Percentiles rank a stretch among this genome's conserved stretches.
phyloP scores from a whole-genome alignment of 2,797 vertebrate genomes.

The Phrynocephalus forsythii region DNA sequence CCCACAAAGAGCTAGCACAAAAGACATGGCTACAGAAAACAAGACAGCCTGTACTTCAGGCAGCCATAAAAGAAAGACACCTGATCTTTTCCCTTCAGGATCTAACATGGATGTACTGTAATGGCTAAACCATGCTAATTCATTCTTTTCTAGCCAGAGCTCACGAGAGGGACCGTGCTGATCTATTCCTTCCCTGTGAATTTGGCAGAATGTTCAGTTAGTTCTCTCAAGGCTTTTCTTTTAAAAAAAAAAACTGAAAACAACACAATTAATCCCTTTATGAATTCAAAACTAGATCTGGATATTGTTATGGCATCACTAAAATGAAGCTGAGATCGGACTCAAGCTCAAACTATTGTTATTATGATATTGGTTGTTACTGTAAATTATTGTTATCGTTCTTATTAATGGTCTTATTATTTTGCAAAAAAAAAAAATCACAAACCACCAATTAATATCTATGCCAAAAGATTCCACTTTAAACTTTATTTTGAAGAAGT shows the following conservation, averaged over 20 bases:
- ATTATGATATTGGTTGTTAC: too few relatives aligned
- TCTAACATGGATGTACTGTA: neutral
- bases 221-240: neutral
- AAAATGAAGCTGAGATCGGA: neutral
- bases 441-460: too few relatives aligned
- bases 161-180: neutral
- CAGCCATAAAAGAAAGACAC: constrained; percentile 32
- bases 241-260: neutral
- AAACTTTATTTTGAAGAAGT: neutral
- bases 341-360: neutral
- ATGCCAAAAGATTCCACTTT: too few relatives aligned
- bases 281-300: neutral
- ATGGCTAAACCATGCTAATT: neutral
- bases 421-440: too few relatives aligned
- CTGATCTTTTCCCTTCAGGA: constrained; percentile 18
- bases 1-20: neutral
- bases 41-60: neutral
- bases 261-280: neutral
- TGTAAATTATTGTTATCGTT: too few relatives aligned
- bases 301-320: neutral
- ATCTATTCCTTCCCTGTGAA: neutral
- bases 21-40: constrained; percentile 2
- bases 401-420: too few relatives aligned
- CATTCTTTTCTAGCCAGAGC: constrained; percentile 11
- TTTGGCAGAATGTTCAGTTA: neutral